Conservation (phyloP, 2,113 vertebrate species). For the Notechis scutatus region DNA sequence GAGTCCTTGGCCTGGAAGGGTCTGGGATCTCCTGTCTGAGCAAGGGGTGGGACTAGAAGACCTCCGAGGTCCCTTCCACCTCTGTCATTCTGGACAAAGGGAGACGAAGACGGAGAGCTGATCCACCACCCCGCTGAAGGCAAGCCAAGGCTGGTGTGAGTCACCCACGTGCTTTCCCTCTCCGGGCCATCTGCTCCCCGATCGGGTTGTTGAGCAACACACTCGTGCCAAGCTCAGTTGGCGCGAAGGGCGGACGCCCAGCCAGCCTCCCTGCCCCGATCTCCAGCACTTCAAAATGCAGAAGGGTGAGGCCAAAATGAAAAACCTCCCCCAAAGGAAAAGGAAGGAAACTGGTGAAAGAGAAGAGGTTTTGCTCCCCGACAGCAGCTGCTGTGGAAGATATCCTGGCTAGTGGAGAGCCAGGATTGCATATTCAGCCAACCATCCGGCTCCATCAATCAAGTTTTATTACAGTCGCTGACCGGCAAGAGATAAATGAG, state of each 20-base stretch:
- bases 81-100: background rate
- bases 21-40: no score
- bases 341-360: background rate
- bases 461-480: background rate
- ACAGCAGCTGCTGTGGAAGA: background rate
- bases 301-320: background rate
- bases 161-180: background rate
- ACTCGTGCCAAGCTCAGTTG: background rate
- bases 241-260: background rate
- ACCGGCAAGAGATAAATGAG: background rate
- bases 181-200: background rate
- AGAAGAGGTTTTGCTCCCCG: background rate
- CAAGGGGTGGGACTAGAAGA: no score
- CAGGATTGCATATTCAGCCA: background rate
- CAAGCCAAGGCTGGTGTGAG: background rate
- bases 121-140: rapidly evolving
- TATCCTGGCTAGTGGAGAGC: background rate
- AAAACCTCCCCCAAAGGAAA: background rate
- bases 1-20: no score
- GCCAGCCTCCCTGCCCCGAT: background rate
- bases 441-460: background rate
- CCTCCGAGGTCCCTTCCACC: rapidly evolving
- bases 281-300: background rate
- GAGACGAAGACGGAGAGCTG: background rate
- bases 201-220: background rate